Conservation (phyloP, 2,888 invertebrate genomes). For the Idaea biselata region DNA sequence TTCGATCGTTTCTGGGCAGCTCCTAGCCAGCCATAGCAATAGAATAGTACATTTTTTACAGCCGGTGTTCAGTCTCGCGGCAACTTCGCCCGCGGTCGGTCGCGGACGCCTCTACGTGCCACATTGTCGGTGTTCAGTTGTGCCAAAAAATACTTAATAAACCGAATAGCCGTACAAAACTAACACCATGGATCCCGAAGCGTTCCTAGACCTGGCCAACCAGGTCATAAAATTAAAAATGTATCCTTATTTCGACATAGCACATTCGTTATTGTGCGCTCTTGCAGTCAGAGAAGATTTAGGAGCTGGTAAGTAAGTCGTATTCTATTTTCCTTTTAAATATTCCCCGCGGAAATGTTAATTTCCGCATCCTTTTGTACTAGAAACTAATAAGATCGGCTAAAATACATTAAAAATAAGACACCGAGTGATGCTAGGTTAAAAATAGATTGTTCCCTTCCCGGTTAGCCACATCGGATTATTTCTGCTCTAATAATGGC, state of each 20-base stretch:
- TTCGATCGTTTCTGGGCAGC: constrained; percentile 28
- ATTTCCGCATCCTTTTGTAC: constrained; percentile 47
- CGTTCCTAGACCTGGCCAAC: constrained; percentile 98
- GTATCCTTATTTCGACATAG: constrained; percentile 99
- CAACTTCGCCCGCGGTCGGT: constrained; percentile 71
- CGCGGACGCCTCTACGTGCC: constrained; percentile 62
- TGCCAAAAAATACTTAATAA: constrained; percentile 48
- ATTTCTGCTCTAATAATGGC: constrained; percentile 26
- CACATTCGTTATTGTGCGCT: constrained; percentile 97
- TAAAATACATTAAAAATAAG: constrained; percentile 66
- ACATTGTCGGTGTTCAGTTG: constrained; percentile 77
- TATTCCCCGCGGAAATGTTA: constrained; percentile 41
- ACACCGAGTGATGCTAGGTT: constrained; percentile 53
- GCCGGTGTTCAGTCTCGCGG: constrained; percentile 66
- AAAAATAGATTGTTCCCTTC: constrained; percentile 68
- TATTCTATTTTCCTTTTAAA: constrained; percentile 43
- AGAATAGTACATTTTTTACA: constrained; percentile 4
- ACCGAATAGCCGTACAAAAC: constrained; percentile 35
- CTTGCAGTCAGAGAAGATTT: constrained; percentile 97
- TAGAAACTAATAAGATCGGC: constrained; percentile 36
- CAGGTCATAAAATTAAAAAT: constrained; percentile 99
- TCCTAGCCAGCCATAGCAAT: not conserved
- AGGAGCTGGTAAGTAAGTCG: constrained; percentile 91
- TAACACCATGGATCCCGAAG: constrained; percentile 93
- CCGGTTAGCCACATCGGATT: constrained; percentile 26